These are phyloP conservation scores for Venusia cambrica DNA, from an alignment of 2,888 invertebrate genomes.

Conservation along the genomic window DNA sequence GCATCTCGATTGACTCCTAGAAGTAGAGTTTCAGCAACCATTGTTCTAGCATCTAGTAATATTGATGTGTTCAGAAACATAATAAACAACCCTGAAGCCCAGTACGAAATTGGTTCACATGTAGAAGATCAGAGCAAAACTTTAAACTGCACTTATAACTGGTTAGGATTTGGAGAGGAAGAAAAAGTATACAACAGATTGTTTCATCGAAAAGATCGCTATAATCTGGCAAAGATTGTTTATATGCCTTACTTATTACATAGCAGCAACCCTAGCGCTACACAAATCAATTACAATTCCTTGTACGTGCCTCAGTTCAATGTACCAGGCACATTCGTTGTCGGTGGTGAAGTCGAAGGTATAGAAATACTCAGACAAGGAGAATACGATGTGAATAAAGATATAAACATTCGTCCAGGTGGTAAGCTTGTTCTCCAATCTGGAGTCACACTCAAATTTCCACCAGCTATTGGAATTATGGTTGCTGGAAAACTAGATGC, in stretches of 20 bases:
- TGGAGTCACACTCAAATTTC: slow-evolving; percentile 94
- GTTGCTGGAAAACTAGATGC: slow-evolving; percentile 95
- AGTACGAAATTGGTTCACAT: slow-evolving; percentile 97
- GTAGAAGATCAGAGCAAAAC: slow-evolving; percentile 95
- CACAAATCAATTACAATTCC: slow-evolving; percentile 88
- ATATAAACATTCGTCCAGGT: slow-evolving; percentile 97
- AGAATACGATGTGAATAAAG: slow-evolving; percentile 94
- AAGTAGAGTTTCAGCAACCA: slow-evolving; percentile 94
- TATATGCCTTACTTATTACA: slow-evolving; percentile 95
- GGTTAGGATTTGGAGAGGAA: slow-evolving; percentile 90
- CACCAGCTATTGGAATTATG: slow-evolving; percentile 97
- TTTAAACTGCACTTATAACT: slow-evolving; percentile 97
- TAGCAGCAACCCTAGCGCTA: slow-evolving; percentile 93
- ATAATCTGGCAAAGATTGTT: slow-evolving; percentile 95
- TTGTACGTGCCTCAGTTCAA: slow-evolving; percentile 90
- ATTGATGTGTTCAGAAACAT: slow-evolving; percentile 94
- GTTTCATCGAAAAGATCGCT: slow-evolving; percentile 94
- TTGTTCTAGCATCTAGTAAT: slow-evolving; percentile 95
- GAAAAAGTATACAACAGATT: slow-evolving; percentile 87
- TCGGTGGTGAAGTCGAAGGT: slow-evolving; percentile 97
- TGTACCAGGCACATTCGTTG: slow-evolving; percentile 84
- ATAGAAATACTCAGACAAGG: slow-evolving; percentile 90
- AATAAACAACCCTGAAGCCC: slow-evolving; percentile 93
- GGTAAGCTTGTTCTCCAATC: slow-evolving; percentile 93
- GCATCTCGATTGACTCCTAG: slow-evolving; percentile 90